Evolutionary conservation across 2,113 vertebrate genomes (phyloP), one percentile per base, ranked within the genome.

Genomic region (Myrmophylax atrothorax): DNA sequence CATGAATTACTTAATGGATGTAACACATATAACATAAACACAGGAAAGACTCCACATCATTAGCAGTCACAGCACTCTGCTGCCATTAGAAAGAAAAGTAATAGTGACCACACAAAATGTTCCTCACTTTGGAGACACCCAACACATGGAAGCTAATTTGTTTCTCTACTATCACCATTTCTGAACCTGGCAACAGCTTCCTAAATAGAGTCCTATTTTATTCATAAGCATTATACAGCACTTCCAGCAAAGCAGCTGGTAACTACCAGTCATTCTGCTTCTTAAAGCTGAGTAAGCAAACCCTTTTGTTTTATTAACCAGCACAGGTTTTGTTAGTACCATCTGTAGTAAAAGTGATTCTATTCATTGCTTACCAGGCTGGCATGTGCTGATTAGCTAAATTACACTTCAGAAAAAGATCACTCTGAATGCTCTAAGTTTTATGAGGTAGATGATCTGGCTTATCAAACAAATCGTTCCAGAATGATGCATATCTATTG

Each of bases 281-380:
- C 80, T 93, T 49, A 92, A 85, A 95, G 63, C 68, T 87, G 64
- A 91, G 25, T 55, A 83, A 93, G 60, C 56, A 95, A 95, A 74
- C 33, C 18, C 18, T 87, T 84, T 55, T 85, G 28, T 38, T 84
- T 90, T 92, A 94, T 94, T 93, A 69, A 96, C 87, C n/a, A 52
- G 14, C 26, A 42, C 18, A 79, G 44, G 14, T 64, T 90, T 90
- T 94, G 55, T 85, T 93, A 44, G 62, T 73, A 40, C 40, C 23
- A 23, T 66, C 72, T 92, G 42, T 67, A 93, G 87, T 40, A 63
- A 22, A 75, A 85, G 42, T 28, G 22, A 80, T 62, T 72, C 37
- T 37, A 33, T 31, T 73, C 22, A 31, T 38, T 64, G 67, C 55
- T 69, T 49, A 59, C 25, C 37, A 58, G n/a, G 24, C 70, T 93